These are phyloP conservation scores for Bradynema listronoti DNA, from an alignment of 1,140 invertebrate genomes.

Conservation along the genomic window DNA sequence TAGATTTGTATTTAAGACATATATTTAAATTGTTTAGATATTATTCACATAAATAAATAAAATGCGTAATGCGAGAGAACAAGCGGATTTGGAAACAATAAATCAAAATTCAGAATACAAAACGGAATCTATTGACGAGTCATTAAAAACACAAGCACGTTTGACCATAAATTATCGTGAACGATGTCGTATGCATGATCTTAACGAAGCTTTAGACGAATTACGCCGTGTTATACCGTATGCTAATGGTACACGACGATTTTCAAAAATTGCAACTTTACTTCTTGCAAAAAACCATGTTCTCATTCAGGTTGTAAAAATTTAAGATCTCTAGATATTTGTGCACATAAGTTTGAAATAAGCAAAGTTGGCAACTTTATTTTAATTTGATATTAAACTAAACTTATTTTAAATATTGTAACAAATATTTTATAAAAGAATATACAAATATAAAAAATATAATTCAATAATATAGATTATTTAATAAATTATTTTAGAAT, in stretches of 20 bases:
- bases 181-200: slow-evolving; percentile 86
- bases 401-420: not conserved
- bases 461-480: not conserved
- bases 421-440: not conserved
- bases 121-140: too few relatives aligned
- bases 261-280: slow-evolving; percentile 98
- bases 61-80: too few relatives aligned
- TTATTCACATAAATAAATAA: too few relatives aligned
- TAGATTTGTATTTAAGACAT: too few relatives aligned
- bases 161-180: slow-evolving; percentile 89
- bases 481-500: not conserved
- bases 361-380: too few relatives aligned
- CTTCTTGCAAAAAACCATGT: slow-evolving; percentile 97
- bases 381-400: not conserved
- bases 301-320: slow-evolving; percentile 48
- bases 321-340: not conserved
- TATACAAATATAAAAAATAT: not conserved
- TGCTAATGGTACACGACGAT: slow-evolving; percentile 72
- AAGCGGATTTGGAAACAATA: too few relatives aligned
- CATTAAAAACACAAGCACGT: too few relatives aligned
- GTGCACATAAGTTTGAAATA: not conserved
- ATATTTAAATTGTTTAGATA: too few relatives aligned
- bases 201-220: slow-evolving; percentile 91
- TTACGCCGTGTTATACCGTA: slow-evolving; percentile 69
- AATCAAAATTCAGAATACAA: too few relatives aligned